Evolutionary conservation across 2,797 vertebrate species (phyloP), one percentile per base, ranked within the genome.

Genomic region (Syngnathus rostellatus): DNA sequence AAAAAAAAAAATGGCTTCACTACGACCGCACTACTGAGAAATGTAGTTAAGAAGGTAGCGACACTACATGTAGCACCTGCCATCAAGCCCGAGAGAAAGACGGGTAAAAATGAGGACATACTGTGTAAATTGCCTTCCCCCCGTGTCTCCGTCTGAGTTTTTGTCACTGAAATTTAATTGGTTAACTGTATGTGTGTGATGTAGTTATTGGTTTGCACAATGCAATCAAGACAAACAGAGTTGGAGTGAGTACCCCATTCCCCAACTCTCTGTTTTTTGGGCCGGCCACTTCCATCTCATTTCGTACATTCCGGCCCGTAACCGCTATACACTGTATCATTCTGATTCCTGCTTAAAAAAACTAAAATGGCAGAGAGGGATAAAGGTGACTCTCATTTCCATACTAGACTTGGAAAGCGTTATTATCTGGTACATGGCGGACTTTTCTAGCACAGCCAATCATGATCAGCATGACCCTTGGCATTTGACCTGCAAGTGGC

Each of bases 81-180:
- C 17, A 67, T 37, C 57, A 72, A 80, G 82, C 81, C 77, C 77
- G 66, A 55, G 80, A 83, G 78, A 75, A 75, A 63, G 78, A 72
- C 64, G 67, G 68, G 75, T 71, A 72, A 77, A 85, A 83, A 85
- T 65, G 64, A 84, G 81, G 77, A 61, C 85, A 78, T 46, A 69
- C 61, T 14, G n/a, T 74, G 78, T 69, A 79, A 77, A 83, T 81
- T 79, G 63, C 62, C 38, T 50, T 6, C 23, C 38, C 40, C 48
- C 41, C 72, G 54, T 57, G 38, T 43, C 58, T 72, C 66, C 72
- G 67, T 80, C 72, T 75, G 66, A 74, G 62, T 70, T 79, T 67
- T 59, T 72, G 69, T 80, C 73, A 67, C 70, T 63, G 53, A 53
- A 51, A 72, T 75, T 72, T 71, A 61, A 8, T 70, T 40, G 65